A percentile compares a stretch with the other conserved stretches of the same genome.
These are phyloP conservation scores for Erythrolamprus reginae DNA, from an alignment of 2,113 vertebrate genomes.

Conservation along the genomic window DNA sequence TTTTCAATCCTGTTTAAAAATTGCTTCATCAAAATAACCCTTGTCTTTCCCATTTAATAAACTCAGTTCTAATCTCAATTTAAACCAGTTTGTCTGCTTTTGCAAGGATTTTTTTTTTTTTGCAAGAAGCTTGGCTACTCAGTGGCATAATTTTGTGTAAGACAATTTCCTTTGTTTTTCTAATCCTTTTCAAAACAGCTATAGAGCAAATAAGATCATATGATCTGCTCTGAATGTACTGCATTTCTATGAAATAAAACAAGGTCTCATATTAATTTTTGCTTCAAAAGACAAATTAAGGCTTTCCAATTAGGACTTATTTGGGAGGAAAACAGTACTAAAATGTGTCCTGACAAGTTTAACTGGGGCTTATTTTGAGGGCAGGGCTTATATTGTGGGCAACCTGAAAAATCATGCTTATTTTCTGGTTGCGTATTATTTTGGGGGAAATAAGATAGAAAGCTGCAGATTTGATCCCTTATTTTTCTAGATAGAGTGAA, in stretches of 20 bases:
- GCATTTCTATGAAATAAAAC: too few relatives aligned
- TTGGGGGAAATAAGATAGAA: not conserved
- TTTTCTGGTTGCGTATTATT: too few relatives aligned
- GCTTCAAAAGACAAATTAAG: too few relatives aligned
- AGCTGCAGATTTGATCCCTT: not conserved
- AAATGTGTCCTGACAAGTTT: too few relatives aligned
- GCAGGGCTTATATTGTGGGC: too few relatives aligned
- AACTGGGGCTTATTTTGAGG: too few relatives aligned
- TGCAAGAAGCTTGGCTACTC: not conserved
- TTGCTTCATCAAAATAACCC: not conserved
- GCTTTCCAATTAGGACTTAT: too few relatives aligned
- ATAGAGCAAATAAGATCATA: not conserved
- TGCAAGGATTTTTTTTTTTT: not conserved
- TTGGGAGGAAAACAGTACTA: too few relatives aligned
- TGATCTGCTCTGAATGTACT: not conserved
- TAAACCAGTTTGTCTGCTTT: not conserved
- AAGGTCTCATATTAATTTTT: too few relatives aligned
- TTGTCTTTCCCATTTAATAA: conserved; percentile 9
- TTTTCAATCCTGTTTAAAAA: not conserved
- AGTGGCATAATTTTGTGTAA: not conserved
- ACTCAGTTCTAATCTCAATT: not conserved
- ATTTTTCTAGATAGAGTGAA: not conserved
- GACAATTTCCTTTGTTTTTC: not conserved
- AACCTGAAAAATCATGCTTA: too few relatives aligned
- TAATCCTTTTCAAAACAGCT: not conserved